phyloP scores from a whole-genome alignment of 2,797 vertebrate species.

The Neosalanx taihuensis region DNA sequence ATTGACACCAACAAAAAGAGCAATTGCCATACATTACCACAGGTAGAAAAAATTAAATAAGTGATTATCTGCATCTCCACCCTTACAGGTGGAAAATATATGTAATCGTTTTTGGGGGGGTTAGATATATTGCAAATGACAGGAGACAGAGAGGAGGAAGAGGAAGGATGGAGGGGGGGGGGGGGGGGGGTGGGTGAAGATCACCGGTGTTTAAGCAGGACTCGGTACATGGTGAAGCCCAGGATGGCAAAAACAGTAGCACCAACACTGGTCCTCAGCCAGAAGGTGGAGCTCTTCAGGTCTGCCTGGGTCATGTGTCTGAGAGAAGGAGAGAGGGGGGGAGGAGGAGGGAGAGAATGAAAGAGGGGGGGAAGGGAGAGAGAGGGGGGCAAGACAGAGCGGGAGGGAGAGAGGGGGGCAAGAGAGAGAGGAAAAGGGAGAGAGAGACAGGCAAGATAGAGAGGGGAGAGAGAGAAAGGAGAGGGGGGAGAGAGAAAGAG shows the following conservation, averaged over 20 bases:
- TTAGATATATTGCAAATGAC: constrained; percentile 16
- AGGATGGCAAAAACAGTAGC: constrained; percentile 89
- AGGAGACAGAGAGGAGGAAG: constrained; percentile 14
- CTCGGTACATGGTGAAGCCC: constrained; percentile 93
- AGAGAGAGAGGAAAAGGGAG: neutral
- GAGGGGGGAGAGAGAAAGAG: neutral
- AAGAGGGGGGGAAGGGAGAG: neutral
- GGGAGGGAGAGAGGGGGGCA: neutral
- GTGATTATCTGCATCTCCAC: constrained; percentile 8
- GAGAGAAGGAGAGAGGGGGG: constrained; percentile 29
- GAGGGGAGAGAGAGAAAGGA: constrained; percentile 1
- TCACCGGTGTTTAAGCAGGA: constrained; percentile 89
- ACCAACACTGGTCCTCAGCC: constrained; percentile 91
- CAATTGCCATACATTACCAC: constrained; percentile 23
- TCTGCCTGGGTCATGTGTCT: constrained; percentile 90
- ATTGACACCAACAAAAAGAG: constrained; percentile 35
- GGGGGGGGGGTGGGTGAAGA: constrained; percentile 28
- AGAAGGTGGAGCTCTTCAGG: constrained; percentile 90
- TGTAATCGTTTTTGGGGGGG: constrained; percentile 5
- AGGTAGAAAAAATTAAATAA: constrained; percentile 60
- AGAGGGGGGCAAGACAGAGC: neutral
- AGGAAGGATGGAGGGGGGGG: neutral
- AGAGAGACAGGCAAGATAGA: too few species aligned
- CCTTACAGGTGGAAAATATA: constrained; percentile 14
- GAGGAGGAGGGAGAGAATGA: neutral